phyloP scores from a whole-genome alignment of 2,113 vertebrate species.

The Zosterops pallidus region DNA sequence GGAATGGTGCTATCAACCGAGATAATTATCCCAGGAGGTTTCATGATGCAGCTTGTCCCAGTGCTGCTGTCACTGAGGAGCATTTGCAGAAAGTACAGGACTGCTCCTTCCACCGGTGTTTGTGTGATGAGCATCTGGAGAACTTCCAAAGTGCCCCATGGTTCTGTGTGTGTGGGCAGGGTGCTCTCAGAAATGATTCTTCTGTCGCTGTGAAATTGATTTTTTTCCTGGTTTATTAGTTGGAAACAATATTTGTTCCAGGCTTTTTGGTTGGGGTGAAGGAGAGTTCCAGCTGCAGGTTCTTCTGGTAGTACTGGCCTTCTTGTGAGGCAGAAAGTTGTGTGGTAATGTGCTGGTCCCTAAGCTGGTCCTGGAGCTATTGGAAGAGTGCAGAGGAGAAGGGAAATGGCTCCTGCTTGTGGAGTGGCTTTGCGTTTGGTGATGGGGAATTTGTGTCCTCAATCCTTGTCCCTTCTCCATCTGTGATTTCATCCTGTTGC shows the following conservation, averaged over 20 bases:
- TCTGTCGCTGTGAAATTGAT: not conserved
- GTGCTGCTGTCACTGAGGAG: not conserved
- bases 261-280: not conserved
- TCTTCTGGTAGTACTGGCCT: not conserved
- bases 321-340: not conserved
- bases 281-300: not conserved
- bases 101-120: not conserved
- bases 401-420: not conserved
- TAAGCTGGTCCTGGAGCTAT: not conserved
- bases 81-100: not conserved
- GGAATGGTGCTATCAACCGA: conserved; percentile 21
- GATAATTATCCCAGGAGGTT: not conserved
- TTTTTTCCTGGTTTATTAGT: not conserved
- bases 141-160: not conserved
- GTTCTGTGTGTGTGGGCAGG: not conserved
- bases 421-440: not conserved
- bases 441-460: not conserved
- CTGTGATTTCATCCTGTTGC: not conserved
- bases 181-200: not conserved
- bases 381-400: not conserved
- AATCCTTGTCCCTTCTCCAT: not conserved
- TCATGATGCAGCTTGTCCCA: not conserved
- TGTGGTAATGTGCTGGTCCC: not conserved
- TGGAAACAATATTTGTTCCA: not conserved
- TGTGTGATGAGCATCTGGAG: not conserved